These are phyloP conservation scores for Otocyon megalotis DNA, from an alignment of 2,113 vertebrate species.

Conservation along the genomic window DNA sequence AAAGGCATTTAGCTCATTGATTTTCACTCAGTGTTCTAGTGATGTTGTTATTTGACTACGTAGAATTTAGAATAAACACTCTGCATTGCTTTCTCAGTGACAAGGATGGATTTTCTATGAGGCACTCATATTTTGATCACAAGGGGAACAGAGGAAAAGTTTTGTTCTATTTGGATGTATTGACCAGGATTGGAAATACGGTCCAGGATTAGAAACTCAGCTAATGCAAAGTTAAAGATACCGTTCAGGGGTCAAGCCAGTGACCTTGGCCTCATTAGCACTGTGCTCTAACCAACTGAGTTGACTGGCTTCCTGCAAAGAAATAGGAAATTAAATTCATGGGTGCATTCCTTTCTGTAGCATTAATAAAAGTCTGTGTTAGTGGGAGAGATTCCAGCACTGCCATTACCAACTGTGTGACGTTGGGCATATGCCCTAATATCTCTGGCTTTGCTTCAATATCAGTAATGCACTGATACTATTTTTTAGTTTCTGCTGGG, in stretches of 20 bases:
- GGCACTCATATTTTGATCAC: neutral
- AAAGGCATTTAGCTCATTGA: neutral
- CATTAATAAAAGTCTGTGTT: conserved; percentile 38
- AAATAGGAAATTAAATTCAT: conserved; percentile 65
- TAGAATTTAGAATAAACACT: neutral
- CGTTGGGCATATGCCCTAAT: neutral
- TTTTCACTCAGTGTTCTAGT: neutral
- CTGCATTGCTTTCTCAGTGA: neutral
- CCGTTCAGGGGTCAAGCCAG: neutral
- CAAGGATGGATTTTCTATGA: neutral
- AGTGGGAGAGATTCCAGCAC: neutral
- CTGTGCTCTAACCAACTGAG: neutral
- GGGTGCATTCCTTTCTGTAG: conserved; percentile 35
- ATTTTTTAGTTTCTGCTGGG: neutral
- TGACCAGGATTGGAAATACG: neutral
- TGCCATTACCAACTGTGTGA: neutral
- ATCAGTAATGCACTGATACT: neutral
- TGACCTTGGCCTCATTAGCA: conserved; percentile 48
- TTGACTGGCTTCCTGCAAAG: conserved; percentile 35
- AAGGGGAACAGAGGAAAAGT: neutral
- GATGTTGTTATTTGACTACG: neutral
- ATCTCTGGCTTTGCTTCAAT: neutral
- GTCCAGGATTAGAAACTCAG: neutral
- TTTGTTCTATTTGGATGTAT: neutral
- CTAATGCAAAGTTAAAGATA: conserved; percentile 25